Conservation (phyloP, 2,113 vertebrate species). For the Smithornis capensis region DNA sequence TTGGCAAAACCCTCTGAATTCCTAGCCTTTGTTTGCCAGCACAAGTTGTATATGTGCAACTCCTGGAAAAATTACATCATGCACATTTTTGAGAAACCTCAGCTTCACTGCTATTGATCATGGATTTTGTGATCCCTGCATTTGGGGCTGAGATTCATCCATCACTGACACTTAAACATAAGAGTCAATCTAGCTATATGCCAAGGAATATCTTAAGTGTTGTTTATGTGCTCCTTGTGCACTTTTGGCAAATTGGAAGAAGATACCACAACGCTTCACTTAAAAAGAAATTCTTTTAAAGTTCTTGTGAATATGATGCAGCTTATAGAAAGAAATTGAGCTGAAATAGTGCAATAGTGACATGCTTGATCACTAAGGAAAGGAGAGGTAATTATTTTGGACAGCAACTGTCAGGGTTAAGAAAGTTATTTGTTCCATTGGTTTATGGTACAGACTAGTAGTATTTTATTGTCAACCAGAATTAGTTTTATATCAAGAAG, state of each 20-base stretch:
- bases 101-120: neutral
- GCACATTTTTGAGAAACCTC: neutral
- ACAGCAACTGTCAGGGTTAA: constrained; percentile 58
- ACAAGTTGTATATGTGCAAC: neutral
- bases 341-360: neutral
- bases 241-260: neutral
- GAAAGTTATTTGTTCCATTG: constrained; percentile 64
- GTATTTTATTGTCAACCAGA: constrained; percentile 66
- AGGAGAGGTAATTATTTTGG: constrained; percentile 48
- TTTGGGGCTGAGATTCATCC: neutral
- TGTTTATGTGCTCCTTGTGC: neutral
- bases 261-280: neutral
- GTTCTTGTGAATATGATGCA: neutral
- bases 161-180: neutral
- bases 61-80: neutral
- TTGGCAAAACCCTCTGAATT: neutral
- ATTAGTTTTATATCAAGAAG: constrained; percentile 70
- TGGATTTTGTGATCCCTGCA: neutral
- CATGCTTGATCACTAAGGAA: constrained; percentile 2
- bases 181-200: neutral
- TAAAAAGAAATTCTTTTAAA: neutral
- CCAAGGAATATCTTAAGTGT: neutral
- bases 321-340: neutral
- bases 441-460: constrained; percentile 51
- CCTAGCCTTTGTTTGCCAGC: neutral